A percentile compares a stretch with the other conserved stretches of the same genome.
phyloP scores from a whole-genome alignment of 2,888 invertebrate genomes.

The Trissolcus japonicus region DNA sequence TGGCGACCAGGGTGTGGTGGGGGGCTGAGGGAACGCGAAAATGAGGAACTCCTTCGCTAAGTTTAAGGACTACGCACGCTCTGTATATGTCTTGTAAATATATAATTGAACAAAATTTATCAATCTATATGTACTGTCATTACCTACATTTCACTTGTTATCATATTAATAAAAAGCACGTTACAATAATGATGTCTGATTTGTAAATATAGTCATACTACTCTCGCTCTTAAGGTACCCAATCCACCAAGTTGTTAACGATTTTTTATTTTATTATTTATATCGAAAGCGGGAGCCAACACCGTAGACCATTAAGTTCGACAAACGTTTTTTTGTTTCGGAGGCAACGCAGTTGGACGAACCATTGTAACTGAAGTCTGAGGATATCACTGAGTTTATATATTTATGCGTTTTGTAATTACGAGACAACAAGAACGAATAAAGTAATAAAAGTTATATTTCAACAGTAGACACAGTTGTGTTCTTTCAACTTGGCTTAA shows the following conservation, averaged over 20 bases:
- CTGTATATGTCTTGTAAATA: conserved; percentile 76
- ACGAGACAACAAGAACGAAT: conserved; percentile 45
- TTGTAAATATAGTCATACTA: conserved; percentile 51
- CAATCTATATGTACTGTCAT: conserved; percentile 56
- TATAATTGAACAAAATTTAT: conserved; percentile 69
- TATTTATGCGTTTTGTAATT: conserved; percentile 55
- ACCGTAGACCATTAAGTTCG: conserved; percentile 36
- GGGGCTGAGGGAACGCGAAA: conserved; percentile 34
- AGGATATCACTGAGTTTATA: conserved; percentile 47
- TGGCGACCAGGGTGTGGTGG: conserved; percentile 1
- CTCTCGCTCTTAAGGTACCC: conserved; percentile 47
- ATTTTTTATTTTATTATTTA: conserved; percentile 55
- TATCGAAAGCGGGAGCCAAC: conserved; percentile 20
- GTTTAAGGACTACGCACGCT: conserved; percentile 66
- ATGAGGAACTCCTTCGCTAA: conserved; percentile 62
- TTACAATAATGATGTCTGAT: conserved; percentile 57
- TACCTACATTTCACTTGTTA: conserved; percentile 59
- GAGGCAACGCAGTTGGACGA: conserved; percentile 29
- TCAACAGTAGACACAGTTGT: conserved; percentile 45
- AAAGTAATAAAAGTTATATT: conserved; percentile 55
- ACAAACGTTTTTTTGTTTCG: conserved; percentile 33
- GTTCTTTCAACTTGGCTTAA: conserved; percentile 26
- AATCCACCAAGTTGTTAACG: conserved; percentile 54
- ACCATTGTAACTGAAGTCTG: conserved; percentile 51
- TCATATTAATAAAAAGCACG: conserved; percentile 59